Conservation (phyloP, 2,113 vertebrate species). For the Melierax canorus region DNA sequence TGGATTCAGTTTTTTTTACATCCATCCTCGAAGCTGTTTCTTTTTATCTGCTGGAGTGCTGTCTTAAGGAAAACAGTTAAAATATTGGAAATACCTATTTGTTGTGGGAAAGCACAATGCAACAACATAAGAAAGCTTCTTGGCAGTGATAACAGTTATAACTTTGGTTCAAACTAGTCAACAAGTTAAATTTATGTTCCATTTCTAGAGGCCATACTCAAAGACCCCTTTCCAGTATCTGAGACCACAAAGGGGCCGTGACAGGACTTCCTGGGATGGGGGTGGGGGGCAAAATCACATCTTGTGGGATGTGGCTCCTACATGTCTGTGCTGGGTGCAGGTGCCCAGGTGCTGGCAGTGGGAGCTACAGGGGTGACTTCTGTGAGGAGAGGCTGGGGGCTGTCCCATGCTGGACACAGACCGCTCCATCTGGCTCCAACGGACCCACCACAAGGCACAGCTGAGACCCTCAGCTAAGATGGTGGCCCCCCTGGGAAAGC, state of each 20-base stretch:
- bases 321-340: no score
- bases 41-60: neutral
- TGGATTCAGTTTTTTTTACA: no score
- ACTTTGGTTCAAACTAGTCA: neutral
- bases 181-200: neutral
- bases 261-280: neutral
- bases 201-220: neutral
- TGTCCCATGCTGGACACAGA: neutral
- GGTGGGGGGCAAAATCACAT: fast-evolving
- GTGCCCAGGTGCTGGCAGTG: fast-evolving
- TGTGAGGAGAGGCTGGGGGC: neutral
- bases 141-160: neutral
- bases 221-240: neutral
- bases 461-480: neutral
- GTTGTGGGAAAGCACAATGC: neutral
- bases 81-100: neutral
- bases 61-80: neutral
- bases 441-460: neutral
- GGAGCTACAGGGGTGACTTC: no score
- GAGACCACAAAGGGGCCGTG: neutral
- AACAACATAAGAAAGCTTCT: neutral
- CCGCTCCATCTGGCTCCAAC: neutral
- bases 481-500: neutral
- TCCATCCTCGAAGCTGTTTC: neutral
- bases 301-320: neutral